A percentile compares a stretch with the other conserved stretches of the same genome.
phyloP scores from a whole-genome alignment of 1,140 invertebrate genomes.

The Heterodera carotae region DNA sequence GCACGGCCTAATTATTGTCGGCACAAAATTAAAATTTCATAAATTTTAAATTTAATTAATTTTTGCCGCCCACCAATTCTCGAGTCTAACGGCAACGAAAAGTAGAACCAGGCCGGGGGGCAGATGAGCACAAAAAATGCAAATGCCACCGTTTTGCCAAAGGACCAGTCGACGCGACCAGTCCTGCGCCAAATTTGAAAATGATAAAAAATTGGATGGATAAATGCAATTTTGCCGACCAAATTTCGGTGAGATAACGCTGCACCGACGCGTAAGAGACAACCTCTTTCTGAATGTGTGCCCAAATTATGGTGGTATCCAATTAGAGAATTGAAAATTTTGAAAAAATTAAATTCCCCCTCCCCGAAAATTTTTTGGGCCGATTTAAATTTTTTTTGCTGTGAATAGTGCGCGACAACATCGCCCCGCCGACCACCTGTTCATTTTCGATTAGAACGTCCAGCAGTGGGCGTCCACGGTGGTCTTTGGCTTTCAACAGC shows the following conservation, averaged over 20 bases:
- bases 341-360: constrained; percentile 2
- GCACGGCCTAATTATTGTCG: constrained; percentile 59
- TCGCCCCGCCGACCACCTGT: constrained; percentile 77
- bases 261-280: constrained; percentile 68
- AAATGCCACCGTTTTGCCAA: constrained; percentile 87
- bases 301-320: no score
- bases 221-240: constrained; percentile 2
- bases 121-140: constrained; percentile 85
- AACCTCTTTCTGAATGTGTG: constrained; percentile 62
- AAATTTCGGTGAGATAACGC: constrained; percentile 81
- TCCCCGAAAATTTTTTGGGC: not conserved
- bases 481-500: constrained; percentile 85
- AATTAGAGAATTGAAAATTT: constrained; percentile 15
- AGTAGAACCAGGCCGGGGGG: constrained; percentile 91
- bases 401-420: constrained; percentile 74
- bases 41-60: no score
- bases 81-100: constrained; percentile 90
- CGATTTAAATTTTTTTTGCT: no score
- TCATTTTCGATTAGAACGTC: constrained; percentile 98
- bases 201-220: not conserved
- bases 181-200: constrained; percentile 71
- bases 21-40: no score
- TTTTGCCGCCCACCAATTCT: constrained; percentile 82
- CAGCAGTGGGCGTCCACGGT: constrained; percentile 87
- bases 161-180: constrained; percentile 89